These are phyloP conservation scores for Elgonia sp. DNA, from an alignment of 2,888 invertebrate species.

Conservation along the genomic window DNA sequence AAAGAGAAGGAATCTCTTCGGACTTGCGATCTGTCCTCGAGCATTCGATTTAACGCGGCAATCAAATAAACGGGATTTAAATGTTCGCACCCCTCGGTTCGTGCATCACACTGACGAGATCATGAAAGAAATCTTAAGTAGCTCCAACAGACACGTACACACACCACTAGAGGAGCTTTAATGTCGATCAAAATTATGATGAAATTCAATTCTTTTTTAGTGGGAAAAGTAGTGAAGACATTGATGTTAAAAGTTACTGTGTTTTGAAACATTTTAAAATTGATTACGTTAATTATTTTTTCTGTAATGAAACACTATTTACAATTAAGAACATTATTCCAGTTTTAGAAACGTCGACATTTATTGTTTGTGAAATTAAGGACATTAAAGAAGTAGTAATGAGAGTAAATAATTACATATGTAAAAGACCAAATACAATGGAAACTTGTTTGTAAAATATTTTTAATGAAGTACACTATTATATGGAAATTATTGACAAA, in stretches of 20 bases:
- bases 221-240: no score
- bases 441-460: conserved; percentile 36
- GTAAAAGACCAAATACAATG: conserved; percentile 34
- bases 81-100: conserved; percentile 51
- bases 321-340: conserved; percentile 46
- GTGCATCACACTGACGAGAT: conserved; percentile 25
- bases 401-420: conserved; percentile 25
- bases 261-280: conserved; percentile 37
- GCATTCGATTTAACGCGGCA: conserved; percentile 71
- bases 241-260: conserved; percentile 43
- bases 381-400: conserved; percentile 39
- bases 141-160: background rate
- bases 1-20: no score
- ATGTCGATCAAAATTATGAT: conserved; percentile 52
- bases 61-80: conserved; percentile 75
- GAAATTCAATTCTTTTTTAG: conserved; percentile 43
- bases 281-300: conserved; percentile 43
- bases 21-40: conserved; percentile 61
- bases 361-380: conserved; percentile 24
- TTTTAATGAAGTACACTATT: no score
- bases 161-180: conserved; percentile 4
- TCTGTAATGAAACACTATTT: conserved; percentile 23
- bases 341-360: conserved; percentile 7
- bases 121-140: conserved; percentile 62
- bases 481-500: no score